These are phyloP conservation scores for Caenorhabditis sinica DNA, from an alignment of 2,888 invertebrate genomes.

Conservation along the genomic window DNA sequence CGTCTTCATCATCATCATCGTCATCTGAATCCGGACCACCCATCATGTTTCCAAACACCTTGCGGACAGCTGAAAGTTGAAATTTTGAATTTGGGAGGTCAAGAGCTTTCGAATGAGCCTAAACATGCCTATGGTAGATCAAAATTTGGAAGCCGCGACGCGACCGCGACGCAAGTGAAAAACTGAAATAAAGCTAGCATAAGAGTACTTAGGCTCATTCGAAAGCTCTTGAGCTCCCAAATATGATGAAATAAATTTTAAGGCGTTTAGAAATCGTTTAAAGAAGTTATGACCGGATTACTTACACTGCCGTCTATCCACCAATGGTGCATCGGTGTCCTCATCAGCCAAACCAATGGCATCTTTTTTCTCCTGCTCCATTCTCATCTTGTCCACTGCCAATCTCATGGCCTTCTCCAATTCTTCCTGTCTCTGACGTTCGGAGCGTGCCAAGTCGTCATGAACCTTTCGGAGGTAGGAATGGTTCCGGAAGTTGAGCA, in stretches of 20 bases:
- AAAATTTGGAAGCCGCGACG: background rate
- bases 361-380: constrained; percentile 85
- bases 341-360: constrained; percentile 64
- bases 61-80: constrained; percentile 55
- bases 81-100: background rate
- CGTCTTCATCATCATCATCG: constrained; percentile 56
- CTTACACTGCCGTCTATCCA: constrained; percentile 62
- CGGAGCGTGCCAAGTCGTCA: constrained; percentile 90
- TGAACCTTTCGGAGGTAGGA: constrained; percentile 93
- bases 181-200: background rate
- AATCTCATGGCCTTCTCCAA: constrained; percentile 86
- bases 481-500: constrained; percentile 92
- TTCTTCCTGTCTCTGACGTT: constrained; percentile 88
- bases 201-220: constrained; percentile 6
- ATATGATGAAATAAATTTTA: background rate
- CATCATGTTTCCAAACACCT: constrained; percentile 82
- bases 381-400: constrained; percentile 86
- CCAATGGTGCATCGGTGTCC: constrained; percentile 58
- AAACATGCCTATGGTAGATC: background rate
- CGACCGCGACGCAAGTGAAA: background rate
- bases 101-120: constrained; percentile 23
- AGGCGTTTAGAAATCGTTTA: too few species aligned
- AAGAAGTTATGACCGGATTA: background rate
- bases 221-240: background rate
- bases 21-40: constrained; percentile 78